Evolutionary conservation across 2,888 invertebrate species (phyloP).

Genomic region (Epinotia ramella): DNA sequence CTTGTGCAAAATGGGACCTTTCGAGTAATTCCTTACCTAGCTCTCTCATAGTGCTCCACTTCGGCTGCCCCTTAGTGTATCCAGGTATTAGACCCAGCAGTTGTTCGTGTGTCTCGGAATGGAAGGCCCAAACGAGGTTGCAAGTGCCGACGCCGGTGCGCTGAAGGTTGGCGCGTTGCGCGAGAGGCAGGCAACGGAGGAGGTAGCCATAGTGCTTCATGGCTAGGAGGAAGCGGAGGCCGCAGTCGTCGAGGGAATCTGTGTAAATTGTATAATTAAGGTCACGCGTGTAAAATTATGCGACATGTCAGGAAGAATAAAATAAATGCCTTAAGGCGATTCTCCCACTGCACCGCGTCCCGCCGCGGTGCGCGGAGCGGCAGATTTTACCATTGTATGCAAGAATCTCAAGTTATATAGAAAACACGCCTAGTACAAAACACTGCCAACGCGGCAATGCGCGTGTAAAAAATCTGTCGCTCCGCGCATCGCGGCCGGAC

Average conservation of each 20-base stretch:
- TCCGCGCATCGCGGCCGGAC: no score
- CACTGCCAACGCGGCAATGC: no score
- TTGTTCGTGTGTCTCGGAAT: constrained; percentile 99
- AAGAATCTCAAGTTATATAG: no score
- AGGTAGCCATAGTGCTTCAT: constrained; percentile 99
- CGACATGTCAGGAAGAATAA: no score
- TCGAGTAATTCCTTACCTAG: constrained; percentile 82
- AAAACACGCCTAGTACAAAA: no score
- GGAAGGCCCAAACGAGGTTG: constrained; percentile 99
- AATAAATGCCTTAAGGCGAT: no score
- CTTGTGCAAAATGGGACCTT: constrained; percentile 85
- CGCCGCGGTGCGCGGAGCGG: no score
- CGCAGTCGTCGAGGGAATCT: constrained; percentile 98
- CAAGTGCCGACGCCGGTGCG: constrained; percentile 94
- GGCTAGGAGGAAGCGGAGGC: constrained; percentile 96
- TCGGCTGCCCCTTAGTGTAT: constrained; percentile 92
- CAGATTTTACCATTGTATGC: no score
- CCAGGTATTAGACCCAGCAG: constrained; percentile 95
- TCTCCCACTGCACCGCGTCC: no score
- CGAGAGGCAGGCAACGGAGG: constrained; percentile 95
- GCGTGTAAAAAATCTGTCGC: no score
- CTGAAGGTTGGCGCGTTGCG: constrained; percentile 94
- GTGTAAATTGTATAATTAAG: constrained; percentile 21
- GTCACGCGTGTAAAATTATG: no score
- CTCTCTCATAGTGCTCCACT: constrained; percentile 96